Evolutionary conservation across 2,888 invertebrate genomes (phyloP).

Genomic region (Drosophila borborema): DNA sequence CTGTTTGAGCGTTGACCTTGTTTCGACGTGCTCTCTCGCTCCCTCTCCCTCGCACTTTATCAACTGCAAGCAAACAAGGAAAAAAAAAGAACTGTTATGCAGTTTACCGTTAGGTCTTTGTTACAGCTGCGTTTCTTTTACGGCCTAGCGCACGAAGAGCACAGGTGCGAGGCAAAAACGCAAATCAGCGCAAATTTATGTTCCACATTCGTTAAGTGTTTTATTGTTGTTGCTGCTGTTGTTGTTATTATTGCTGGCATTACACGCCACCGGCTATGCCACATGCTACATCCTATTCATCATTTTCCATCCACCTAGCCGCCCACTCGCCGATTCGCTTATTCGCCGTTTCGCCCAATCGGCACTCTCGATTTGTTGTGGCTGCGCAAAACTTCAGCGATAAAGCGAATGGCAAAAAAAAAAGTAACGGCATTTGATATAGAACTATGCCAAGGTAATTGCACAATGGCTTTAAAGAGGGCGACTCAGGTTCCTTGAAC

Average conservation of each 20-base stretch:
- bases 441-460: slow-evolving; percentile 52
- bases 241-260: slow-evolving; percentile 2
- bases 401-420: slow-evolving; percentile 58
- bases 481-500: slow-evolving; percentile 41
- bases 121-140: slow-evolving; percentile 23
- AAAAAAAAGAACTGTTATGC: slow-evolving; percentile 18
- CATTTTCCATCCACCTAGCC: slow-evolving; percentile 28
- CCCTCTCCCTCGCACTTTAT: not conserved
- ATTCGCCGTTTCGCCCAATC: slow-evolving; percentile 26
- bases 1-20: slow-evolving; percentile 52
- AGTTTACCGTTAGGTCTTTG: slow-evolving; percentile 33
- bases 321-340: slow-evolving; percentile 26
- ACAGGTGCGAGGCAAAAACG: slow-evolving; percentile 29
- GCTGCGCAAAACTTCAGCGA: slow-evolving; percentile 63
- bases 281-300: slow-evolving; percentile 16
- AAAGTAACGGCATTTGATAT: slow-evolving; percentile 16
- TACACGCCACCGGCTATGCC: slow-evolving; percentile 57
- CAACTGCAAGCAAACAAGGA: slow-evolving; percentile 42
- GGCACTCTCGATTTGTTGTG: slow-evolving; percentile 65
- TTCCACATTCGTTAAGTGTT: slow-evolving; percentile 49
- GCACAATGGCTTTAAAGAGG: slow-evolving; percentile 15
- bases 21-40: slow-evolving; percentile 27
- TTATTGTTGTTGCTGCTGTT: slow-evolving; percentile 8
- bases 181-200: slow-evolving; percentile 56
- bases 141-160: slow-evolving; percentile 15